Conservation (phyloP, 2,888 invertebrate genomes). For the Epiblema foenella region DNA sequence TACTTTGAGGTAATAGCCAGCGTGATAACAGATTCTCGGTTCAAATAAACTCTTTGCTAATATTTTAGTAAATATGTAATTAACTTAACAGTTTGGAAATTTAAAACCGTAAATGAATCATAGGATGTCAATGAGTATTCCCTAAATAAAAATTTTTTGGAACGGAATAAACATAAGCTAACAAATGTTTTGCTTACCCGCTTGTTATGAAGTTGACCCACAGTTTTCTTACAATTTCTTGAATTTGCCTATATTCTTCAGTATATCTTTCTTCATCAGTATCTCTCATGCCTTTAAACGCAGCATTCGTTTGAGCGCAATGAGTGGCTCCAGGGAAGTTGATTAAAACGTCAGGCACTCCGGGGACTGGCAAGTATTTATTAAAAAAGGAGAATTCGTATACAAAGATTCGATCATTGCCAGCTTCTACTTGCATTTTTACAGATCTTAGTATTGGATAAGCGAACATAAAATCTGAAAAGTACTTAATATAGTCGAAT, state of each 20-base stretch:
- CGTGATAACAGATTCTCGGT: too few relatives aligned
- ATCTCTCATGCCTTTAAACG: not conserved
- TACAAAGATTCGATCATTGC: conserved; percentile 5
- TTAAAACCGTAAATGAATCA: too few relatives aligned
- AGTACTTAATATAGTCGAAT: conserved; percentile 12
- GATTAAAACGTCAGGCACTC: conserved; percentile 3
- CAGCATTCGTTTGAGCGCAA: conserved; percentile 10
- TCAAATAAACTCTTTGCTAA: too few relatives aligned
- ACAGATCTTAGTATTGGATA: conserved; percentile 10
- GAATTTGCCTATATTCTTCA: conserved; percentile 17
- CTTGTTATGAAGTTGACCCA: conserved; percentile 21
- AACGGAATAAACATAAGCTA: not conserved
- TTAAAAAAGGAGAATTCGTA: conserved; percentile 15
- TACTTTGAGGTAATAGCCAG: too few relatives aligned
- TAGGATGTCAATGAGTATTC: too few relatives aligned
- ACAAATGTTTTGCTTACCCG: not conserved
- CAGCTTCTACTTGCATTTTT: conserved; percentile 8
- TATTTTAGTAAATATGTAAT: too few relatives aligned
- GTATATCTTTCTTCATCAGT: not conserved
- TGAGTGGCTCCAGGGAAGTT: conserved; percentile 19
- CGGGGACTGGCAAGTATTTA: not conserved
- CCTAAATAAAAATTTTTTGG: not conserved
- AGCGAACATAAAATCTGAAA: conserved; percentile 9
- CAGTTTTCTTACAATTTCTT: not conserved
- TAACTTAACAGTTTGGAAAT: too few relatives aligned